These are phyloP conservation scores for Bos indicus DNA, from an alignment of 2,113 vertebrate species.

Conservation along the genomic window DNA sequence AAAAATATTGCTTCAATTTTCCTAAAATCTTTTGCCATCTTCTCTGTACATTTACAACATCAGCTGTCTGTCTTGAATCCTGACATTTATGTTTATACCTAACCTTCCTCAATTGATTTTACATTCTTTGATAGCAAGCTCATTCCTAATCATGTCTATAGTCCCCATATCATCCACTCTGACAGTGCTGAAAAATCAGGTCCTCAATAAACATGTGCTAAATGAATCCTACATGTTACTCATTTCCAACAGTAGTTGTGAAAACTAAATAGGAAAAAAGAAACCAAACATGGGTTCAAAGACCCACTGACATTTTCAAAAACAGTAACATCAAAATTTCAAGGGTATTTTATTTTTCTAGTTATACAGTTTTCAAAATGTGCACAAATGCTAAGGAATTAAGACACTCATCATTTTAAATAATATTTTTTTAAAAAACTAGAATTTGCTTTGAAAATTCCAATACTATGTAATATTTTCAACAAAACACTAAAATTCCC, in stretches of 20 bases:
- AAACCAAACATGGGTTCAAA: not conserved
- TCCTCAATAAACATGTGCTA: not conserved
- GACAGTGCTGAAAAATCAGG: not conserved
- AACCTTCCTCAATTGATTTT: not conserved
- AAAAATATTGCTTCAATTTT: not conserved
- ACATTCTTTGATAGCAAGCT: not conserved
- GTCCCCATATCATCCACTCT: not conserved
- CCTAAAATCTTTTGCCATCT: not conserved
- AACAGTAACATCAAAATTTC: not conserved
- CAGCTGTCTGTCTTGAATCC: not conserved
- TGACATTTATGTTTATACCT: not conserved
- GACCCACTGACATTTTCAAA: not conserved
- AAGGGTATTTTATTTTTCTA: not conserved
- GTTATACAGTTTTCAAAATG: not conserved
- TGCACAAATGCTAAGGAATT: not conserved
- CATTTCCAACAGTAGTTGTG: not conserved
- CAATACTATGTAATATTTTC: not conserved
- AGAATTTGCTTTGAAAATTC: constrained; percentile 10
- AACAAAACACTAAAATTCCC: not conserved
- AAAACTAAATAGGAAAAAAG: not conserved
- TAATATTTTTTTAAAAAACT: not conserved
- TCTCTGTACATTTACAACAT: not conserved
- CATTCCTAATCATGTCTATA: not conserved
- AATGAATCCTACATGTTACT: not conserved
- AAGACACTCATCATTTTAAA: not conserved